Evolutionary conservation across 2,797 vertebrate species (phyloP), one percentile per base, ranked within the genome.

Genomic region (Melopsittacus undulatus): DNA sequence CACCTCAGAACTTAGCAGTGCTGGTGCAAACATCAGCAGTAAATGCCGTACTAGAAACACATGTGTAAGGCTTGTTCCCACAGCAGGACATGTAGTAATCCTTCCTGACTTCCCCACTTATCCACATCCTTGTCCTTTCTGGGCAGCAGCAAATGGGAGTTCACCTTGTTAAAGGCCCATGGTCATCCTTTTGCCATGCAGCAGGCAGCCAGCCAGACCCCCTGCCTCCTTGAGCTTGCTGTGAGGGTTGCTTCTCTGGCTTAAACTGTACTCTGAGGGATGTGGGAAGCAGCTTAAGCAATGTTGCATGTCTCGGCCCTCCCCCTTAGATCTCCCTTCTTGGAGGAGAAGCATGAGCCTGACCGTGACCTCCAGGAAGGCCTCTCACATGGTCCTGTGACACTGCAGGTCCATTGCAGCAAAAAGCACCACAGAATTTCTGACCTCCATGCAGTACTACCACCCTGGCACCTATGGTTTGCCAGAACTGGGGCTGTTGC

Each of bases 271-370:
- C 36, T 87, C 49, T 32, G 5, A 79, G n/a, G 42, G 27, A 3
- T 40, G 49, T 29, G 12, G 38, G 46, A 91, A 81, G 38, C 57
- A 88, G 80, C 61, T 91, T 56, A 74, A 78, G 57, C 1, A 0
- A 49, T 22, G n/a, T 3, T 70, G 72, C 19, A 7, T 40, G 68
- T 32, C 56, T 82, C 2, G 0, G 45, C 56, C 34, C 48, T 81
- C 7, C 26, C 42, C 10, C 19, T 74, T 32, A 42, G 38, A 15
- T 57, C 43, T 85, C 11, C 18, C 7, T 10, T 85, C 72, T 29
- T 0, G 0, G 16, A 77, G 14, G 16, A 43, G 52, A 42, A 57
- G 23, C 3, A 1, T 38, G 26, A 85, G 32, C n/a, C 26, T 68
- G 48, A 13, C 13, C 2, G 2, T 2, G 21, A 29, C 40, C 27